These are phyloP conservation scores for Callithrix jacchus DNA, from an alignment of 2,113 vertebrate genomes.

Conservation along the genomic window DNA sequence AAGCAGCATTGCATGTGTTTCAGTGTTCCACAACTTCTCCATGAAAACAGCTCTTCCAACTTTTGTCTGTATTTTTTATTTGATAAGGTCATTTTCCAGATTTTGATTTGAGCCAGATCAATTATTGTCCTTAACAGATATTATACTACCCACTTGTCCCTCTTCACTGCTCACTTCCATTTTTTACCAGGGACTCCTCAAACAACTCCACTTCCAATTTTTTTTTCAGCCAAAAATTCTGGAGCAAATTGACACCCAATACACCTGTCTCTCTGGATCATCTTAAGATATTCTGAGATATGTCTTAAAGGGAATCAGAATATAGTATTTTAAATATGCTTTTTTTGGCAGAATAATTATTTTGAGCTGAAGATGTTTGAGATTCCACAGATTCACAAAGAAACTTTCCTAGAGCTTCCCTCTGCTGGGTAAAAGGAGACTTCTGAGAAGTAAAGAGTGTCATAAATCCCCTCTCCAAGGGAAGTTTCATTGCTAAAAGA, in stretches of 20 bases:
- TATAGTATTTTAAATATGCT: neutral
- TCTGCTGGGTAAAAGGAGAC: neutral
- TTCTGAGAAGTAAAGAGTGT: neutral
- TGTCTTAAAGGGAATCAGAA: neutral
- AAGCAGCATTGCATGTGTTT: neutral
- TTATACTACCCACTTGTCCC: too few relatives aligned
- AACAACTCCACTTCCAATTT: neutral
- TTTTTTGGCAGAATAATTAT: neutral
- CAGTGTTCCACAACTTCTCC: neutral
- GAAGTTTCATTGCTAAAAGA: neutral
- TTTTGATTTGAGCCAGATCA: neutral
- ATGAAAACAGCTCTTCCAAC: neutral
- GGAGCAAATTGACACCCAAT: neutral
- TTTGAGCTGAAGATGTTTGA: neutral
- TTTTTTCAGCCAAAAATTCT: neutral
- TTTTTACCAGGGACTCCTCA: neutral
- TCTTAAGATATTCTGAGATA: neutral
- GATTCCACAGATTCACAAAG: neutral
- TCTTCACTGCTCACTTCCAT: neutral
- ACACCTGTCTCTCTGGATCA: neutral
- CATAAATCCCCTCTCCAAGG: neutral
- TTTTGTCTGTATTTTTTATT: neutral
- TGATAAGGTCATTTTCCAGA: too few relatives aligned
- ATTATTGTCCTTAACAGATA: neutral
- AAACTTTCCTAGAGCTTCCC: neutral